Evolutionary conservation across 2,888 invertebrate species (phyloP), one percentile per base, ranked within the genome.

Genomic region (Quadroppia sp.): DNA sequence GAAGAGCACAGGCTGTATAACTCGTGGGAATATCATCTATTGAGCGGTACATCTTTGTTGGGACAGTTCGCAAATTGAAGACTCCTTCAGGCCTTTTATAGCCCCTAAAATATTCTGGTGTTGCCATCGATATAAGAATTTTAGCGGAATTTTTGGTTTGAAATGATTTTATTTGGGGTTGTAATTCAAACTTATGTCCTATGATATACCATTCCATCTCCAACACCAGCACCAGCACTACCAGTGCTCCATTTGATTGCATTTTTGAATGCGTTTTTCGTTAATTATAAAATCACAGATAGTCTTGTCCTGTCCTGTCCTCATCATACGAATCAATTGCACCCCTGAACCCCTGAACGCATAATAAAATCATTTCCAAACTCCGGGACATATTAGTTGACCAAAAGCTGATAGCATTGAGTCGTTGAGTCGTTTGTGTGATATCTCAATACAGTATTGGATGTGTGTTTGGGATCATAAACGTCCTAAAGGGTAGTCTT

Each of bases 41-140:
- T 45, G 69, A 69, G 69, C 69, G 69, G 69, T 69, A 69, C 45
- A 69, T 69, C 69, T 69, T 69, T 69, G 69, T 69, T 69, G 42
- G 61, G 69, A 69, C 69, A 17, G 36, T 69, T 69, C 45, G 40
- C 28, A 69, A 69, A 69, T 42, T 45, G 69, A 67, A 69, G n/a
- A 20, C 36, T 25, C 67, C 69, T 45, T 69, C 69, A 69, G 69
- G 69, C 69, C 45, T 42, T 69, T 69, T 69, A 69, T 69, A 23
- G 42, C 69, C 45, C 40, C 45, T 69, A 69, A n/a, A 69, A 69
- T 69, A 69, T 64, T 45, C 45, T 69, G 42, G 40, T 69, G 15
- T 64, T 15, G 20, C 28, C 15, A 36, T 17, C 15, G 6, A 7
- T 64, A 64, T 64, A 64, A 59, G 56, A 59, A 36, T 30, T 64